Base-by-base conservation (phyloP, 2,888 invertebrate genomes). In the Poecilobothrus nobilitatus region DNA sequence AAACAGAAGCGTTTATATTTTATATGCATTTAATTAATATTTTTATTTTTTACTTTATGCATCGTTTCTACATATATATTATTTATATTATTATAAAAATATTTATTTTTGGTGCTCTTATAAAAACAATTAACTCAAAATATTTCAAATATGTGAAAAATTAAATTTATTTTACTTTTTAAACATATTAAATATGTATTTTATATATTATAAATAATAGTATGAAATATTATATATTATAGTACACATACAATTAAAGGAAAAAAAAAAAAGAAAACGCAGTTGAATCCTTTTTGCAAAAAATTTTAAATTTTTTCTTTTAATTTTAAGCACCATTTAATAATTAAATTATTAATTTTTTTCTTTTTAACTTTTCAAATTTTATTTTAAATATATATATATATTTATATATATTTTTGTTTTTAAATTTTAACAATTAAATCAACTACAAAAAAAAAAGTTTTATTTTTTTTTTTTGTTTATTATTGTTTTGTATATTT, bases 251-350 rank as follows among this genome's bases (percentile, higher is more conserved):
- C 37, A 37, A 37, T 37, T 10, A 37, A 37, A 27, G 27, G 27
- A 27, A 4, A 27, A 27, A 27, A 27, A 27, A 27, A 27, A 27
- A 27, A 4, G 2, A n/a, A 53, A 53, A 53, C 53, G 53, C 18
- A 53, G 53, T 53, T 53, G 18, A 53, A 18, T 53, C 53, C 53
- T 53, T 53, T 53, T 53, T 53, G 53, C 53, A 53, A n/a, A 53
- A 53, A 53, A 18, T 18, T 12, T 53, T 15, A 44, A 18, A 53
- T 53, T 53, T 53, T 53, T 53, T 18, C 7, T n/a, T 37, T 37
- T 37, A 37, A 37, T 37, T 12, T 27, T n/a, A 18, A 53, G 53
- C 53, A 53, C 53, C 53, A 12, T 53, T 53, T 53, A 41, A 12
- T 12, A 41, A 41, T 41, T 53, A 53, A 37, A 10, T 37, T 37